Evolutionary conservation across 92 coral and sea anemone species (phyloP), one percentile per base, ranked within the genome.

Genomic region (Micromussa lordhowensis): DNA sequence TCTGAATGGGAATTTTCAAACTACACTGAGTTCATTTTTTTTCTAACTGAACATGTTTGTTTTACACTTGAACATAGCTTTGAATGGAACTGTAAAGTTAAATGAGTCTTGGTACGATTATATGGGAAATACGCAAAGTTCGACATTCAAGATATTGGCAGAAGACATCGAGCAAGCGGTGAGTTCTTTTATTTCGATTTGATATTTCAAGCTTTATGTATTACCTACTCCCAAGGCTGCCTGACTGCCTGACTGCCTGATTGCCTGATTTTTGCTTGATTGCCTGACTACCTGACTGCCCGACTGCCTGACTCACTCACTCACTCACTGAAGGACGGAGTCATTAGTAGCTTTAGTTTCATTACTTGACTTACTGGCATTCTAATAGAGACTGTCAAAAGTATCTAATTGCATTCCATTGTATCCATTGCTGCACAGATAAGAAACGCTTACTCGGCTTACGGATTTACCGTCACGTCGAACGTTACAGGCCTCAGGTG

Each of bases 101-200:
- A 93, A 95, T 82, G 91, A 93, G 77, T 90, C 94, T 30, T 95
- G 98, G 98, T 95, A 95, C 55, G 96, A 92, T 30, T 95, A 89
- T 75, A 92, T 95, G 90, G 98, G 91, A 77, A 91, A 95, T 59
- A 85, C 90, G 10, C 85, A 86, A 72, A 91, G 96, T 24, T 89
- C 94, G 70, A 93, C 98, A 12, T 93, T 91, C 78, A 91, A 91
- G 88, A 95, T 93, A 76, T 85, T 95, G 69, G 91, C 96, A 36
- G 94, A 91, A 34, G 94, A 88, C 29, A 85, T 95, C 26, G 96
- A 91, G 22, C 88, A 90, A 38, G 98, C 98, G 58, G 98, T 95
- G 53, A 93, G 98, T 73, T 24, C 18, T 3, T 13, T 30, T 12
- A 5, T 29, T 2, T 55, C 61, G 30, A 19, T 24, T 29, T 34